These are phyloP conservation scores for Volucella bombylans DNA, from an alignment of 2,888 invertebrate genomes.

Conservation along the genomic window DNA sequence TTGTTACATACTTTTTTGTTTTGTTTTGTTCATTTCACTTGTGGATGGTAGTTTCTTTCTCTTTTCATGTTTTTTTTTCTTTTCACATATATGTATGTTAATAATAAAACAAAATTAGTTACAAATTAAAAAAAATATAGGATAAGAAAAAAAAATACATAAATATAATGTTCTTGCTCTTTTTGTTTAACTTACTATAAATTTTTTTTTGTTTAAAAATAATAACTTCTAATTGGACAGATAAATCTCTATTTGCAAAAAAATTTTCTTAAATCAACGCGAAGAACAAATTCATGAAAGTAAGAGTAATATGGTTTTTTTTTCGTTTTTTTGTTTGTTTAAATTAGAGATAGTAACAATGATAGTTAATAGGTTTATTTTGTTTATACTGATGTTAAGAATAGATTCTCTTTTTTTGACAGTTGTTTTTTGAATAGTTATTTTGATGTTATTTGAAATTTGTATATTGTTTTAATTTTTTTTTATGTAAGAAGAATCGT, in stretches of 20 bases:
- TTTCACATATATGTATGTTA: slow-evolving; percentile 60
- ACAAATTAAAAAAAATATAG: slow-evolving; percentile 67
- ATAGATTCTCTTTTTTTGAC: slow-evolving; percentile 34
- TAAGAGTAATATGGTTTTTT: slow-evolving; percentile 21
- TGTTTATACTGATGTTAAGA: slow-evolving; percentile 46
- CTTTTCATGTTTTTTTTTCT: slow-evolving; percentile 54
- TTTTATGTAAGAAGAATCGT: slow-evolving; percentile 77
- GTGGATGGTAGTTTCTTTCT: slow-evolving; percentile 17
- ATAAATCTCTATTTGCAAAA: slow-evolving; percentile 32
- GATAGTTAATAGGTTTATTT: slow-evolving; percentile 16
- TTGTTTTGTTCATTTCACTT: slow-evolving; percentile 38
- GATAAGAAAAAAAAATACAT: slow-evolving; percentile 65
- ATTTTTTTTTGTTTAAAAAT: slow-evolving; percentile 54
- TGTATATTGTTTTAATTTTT: slow-evolving; percentile 48
- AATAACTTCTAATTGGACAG: slow-evolving; percentile 58
- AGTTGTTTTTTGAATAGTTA: slow-evolving; percentile 25
- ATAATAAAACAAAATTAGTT: slow-evolving; percentile 73
- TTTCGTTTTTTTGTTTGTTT: background rate
- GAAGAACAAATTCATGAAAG: slow-evolving; percentile 55
- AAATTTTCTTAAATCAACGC: slow-evolving; percentile 46
- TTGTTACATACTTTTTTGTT: slow-evolving; percentile 46
- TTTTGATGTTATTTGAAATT: slow-evolving; percentile 28
- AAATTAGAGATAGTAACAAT: slow-evolving; percentile 55
- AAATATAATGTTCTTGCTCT: slow-evolving; percentile 63
- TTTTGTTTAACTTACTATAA: slow-evolving; percentile 36